A percentile compares a stretch with the other conserved stretches of the same genome.
Conservation (phyloP, 2,888 invertebrate genomes). For the Drosophila melanosoma region DNA sequence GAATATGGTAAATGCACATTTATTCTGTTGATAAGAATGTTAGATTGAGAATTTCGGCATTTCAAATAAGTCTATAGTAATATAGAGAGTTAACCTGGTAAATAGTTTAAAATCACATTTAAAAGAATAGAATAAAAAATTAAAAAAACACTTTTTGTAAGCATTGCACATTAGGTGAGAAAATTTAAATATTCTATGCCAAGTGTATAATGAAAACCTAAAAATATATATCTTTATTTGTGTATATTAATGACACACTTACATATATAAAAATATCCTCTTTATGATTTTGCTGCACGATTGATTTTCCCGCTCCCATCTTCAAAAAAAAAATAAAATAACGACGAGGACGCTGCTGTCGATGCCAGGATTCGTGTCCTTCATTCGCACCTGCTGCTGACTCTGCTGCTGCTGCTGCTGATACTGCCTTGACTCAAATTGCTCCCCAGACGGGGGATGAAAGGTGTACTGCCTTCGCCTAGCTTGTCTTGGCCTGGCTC, state of each 20-base stretch:
- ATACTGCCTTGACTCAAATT: conserved; percentile 50
- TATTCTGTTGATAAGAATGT: not conserved
- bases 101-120: not conserved
- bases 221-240: not conserved
- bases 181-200: not conserved
- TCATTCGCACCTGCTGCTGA: conserved; percentile 57
- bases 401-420: conserved; percentile 11
- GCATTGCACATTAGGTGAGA: not conserved
- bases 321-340: conserved; percentile 5
- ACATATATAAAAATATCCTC: conserved; percentile 42
- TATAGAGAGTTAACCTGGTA: not conserved
- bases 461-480: not conserved
- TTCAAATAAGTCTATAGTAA: not conserved
- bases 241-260: not conserved
- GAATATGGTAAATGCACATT: not conserved
- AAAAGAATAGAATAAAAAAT: not conserved
- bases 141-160: not conserved
- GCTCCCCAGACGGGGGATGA: conserved; percentile 49
- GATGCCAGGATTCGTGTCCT: conserved; percentile 45
- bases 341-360: conserved; percentile 13
- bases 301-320: conserved; percentile 68
- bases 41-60: not conserved
- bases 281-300: conserved; percentile 76
- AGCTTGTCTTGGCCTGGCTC: conserved; percentile 6
- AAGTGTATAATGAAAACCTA: not conserved